Base-by-base conservation (phyloP, 2,888 invertebrate genomes). In the Eulithis testata region DNA sequence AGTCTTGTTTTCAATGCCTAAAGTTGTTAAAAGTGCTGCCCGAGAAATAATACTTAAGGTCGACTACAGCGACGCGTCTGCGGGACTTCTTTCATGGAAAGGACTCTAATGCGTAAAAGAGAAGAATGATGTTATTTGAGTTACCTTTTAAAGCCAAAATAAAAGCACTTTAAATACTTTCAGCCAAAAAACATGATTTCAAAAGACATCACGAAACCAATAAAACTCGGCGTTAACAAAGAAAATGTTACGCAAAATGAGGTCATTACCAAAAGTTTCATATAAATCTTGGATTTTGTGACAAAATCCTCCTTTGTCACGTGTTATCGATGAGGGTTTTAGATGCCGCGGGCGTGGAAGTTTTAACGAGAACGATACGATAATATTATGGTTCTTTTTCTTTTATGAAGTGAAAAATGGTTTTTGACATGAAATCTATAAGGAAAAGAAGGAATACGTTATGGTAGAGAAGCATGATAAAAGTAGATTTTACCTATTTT, bases 241-340 rank as follows among this genome's bases (percentile, higher is more conserved):
- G 60, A 60, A 21, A 52, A 60, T 54, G 45, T 40, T 49, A 21
- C 36, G 14, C 8, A 45, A 63, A 64, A 60, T 56, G 51, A 53
- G 50, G 40, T 5, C 36, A 21, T 52, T 62, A 50, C 58, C 37
- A 66, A 66, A 66, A 66, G 56, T 62, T 62, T 50, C 43, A 4
- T 51, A 51, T 56, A 61, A 60, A 57, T 57, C 45, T 49, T 43
- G 61, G 57, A 47, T 43, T 51, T 61, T 61, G 61, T 27, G 58
- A 60, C 53, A 47, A 65, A 62, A 66, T 59, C 58, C 58, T 62
- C 53, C 55, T 65, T 54, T 55, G 66, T 62, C 62, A 59, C 54
- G 58, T 47, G 45, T 45, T 55, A 66, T 66, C 61, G 58, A 66
- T 62, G 58, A 14, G 14, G 36, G 40, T 12, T 52, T 64, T 60